Base-by-base conservation (phyloP, 2,888 invertebrate species). In the Baronia brevicornis region DNA sequence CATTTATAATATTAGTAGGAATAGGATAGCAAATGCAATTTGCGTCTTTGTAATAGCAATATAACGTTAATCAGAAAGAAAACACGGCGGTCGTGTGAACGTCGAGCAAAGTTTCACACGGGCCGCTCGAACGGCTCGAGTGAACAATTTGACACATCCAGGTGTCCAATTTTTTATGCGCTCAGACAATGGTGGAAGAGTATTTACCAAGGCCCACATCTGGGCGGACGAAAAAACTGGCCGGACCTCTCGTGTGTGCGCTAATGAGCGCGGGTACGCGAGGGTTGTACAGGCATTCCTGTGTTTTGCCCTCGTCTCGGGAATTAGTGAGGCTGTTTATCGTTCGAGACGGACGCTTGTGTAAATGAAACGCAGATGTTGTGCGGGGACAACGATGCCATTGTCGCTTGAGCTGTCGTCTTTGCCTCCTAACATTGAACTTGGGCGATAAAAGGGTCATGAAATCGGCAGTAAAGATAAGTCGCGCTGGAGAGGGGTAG, bases 131-230 rank as follows among this genome's bases (percentile, higher is more conserved):
- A 66, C 69, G 66, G 67, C 42, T 61, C 54, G 66, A 70, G 78
- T 77, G 82, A 82, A 82, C 79, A 78, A 72, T 82, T 80, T 82
- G 80, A 82, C 82, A 84, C 82, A 67, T 82, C 80, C 82, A 84
- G 84, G 82, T 84, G 82, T 80, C 67, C 69, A 51, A 65, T 77
- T 84, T 84, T 84, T 84, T 80, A 70, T 65, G 44, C 48, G 39
- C 46, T 46, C 64, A 59, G 60, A 77, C 78, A 75, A 79, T 69
- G 59, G 67, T 48, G 51, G 62, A 57, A 65, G 52, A 44, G 46
- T 47, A 46, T 53, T 78, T 82, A 59, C 70, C 63, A 67, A 70
- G 62, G 67, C 66, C 70, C 72, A 75, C 84, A 84, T 82, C 82
- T 84, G 84, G 80, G 65, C 71, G 62, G 66, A 68, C 48, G 60